phyloP scores from a whole-genome alignment of 2,797 vertebrate species.

The Coregonus suidteri region DNA sequence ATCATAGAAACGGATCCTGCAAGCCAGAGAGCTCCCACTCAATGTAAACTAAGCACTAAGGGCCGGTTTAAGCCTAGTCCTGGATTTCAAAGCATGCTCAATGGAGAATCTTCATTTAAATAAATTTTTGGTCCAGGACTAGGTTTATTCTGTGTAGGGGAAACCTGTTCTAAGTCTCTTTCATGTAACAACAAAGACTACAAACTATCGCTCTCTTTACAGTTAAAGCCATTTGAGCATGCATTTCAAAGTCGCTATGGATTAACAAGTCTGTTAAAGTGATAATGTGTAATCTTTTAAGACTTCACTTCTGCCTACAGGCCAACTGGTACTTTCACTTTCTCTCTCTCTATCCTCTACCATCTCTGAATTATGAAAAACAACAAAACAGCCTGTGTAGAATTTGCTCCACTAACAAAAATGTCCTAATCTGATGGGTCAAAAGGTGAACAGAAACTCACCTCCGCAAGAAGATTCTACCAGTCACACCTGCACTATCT shows the following conservation, averaged over 20 bases:
- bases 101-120: not conserved
- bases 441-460: not conserved
- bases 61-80: too few relatives aligned
- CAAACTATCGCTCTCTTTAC: not conserved
- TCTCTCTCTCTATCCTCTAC: not conserved
- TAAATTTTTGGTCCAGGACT: too few relatives aligned
- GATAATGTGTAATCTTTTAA: not conserved
- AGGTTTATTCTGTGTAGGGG: too few relatives aligned
- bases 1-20: too few relatives aligned
- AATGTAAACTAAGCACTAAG: not conserved
- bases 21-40: not conserved
- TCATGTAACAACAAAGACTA: constrained; percentile 1
- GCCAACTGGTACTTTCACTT: not conserved
- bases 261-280: not conserved
- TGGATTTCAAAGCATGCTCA: not conserved
- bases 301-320: not conserved
- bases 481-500: not conserved
- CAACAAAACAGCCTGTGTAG: not conserved
- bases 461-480: not conserved
- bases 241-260: not conserved
- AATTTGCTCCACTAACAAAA: not conserved
- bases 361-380: not conserved
- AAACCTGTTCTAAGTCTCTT: not conserved
- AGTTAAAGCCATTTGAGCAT: not conserved
- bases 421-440: not conserved